Percentiles rank a stretch among this genome's conserved stretches.
phyloP scores from a whole-genome alignment of 2,797 vertebrate species.

The Pogonophryne albipinna region DNA sequence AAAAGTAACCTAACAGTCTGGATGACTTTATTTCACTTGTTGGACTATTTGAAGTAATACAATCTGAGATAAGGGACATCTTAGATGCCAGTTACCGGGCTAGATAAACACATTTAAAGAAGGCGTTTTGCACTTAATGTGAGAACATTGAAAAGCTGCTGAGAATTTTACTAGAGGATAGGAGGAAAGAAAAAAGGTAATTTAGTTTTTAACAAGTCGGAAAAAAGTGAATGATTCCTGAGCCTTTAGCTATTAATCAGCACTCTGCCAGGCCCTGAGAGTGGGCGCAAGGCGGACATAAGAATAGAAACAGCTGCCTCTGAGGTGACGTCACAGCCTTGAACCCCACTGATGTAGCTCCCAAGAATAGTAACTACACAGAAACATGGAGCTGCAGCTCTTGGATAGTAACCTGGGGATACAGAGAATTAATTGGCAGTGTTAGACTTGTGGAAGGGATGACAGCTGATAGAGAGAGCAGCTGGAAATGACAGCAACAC shows the following conservation, averaged over 20 bases:
- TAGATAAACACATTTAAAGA: not conserved
- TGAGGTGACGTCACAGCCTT: slow-evolving; percentile 70
- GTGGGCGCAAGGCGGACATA: slow-evolving; percentile 67
- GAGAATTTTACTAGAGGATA: slow-evolving; percentile 5
- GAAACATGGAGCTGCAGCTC: slow-evolving; percentile 55
- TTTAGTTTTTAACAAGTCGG: slow-evolving; percentile 6
- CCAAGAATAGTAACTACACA: slow-evolving; percentile 68
- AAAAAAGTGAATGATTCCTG: slow-evolving; percentile 35
- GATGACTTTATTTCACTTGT: not conserved
- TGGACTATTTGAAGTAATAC: slow-evolving; percentile 5
- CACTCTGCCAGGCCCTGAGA: slow-evolving; percentile 55
- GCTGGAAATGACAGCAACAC: slow-evolving; percentile 70
- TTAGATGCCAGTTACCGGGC: not conserved
- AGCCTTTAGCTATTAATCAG: slow-evolving; percentile 70
- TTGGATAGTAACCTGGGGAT: slow-evolving; percentile 46
- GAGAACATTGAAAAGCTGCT: slow-evolving; percentile 5
- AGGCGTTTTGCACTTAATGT: not conserved
- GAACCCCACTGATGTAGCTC: slow-evolving; percentile 69
- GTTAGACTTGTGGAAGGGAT: slow-evolving; percentile 68
- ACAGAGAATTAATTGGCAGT: slow-evolving; percentile 73
- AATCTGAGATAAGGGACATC: not conserved
- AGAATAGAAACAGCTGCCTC: slow-evolving; percentile 78
- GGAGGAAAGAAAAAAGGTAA: slow-evolving; percentile 11
- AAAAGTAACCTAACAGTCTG: not conserved
- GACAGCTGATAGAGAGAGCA: slow-evolving; percentile 81